Base-by-base conservation (phyloP, 2,113 vertebrate genomes). In the Cacatua alba region DNA sequence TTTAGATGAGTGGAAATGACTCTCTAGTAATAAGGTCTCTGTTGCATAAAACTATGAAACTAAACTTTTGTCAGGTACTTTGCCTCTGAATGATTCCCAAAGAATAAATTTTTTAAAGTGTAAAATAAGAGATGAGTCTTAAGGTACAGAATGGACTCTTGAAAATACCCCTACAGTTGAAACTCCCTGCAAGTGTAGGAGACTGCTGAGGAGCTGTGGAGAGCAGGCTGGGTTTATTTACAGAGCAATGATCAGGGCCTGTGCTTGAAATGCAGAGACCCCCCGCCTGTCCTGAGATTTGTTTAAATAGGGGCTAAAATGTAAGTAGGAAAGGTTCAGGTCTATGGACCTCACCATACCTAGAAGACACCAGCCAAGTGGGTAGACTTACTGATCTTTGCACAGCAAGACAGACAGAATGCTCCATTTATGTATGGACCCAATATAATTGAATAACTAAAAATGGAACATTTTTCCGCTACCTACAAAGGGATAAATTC, bases 401-500 rank as follows among this genome's bases (percentile, higher is more conserved):
- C 15, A 31, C 16, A 37, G 7, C 14, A 64, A 18, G 71, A 49
- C 21, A 70, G 75, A 51, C 35, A 70, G 83, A 91, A 79, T n/a
- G 7, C 62, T 94, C 60, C 6, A 3, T 74, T 92, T 86, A 21
- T 48, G 43, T 33, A 20, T 16, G 43, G 74, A 7, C 20, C 28
- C 2, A 23, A 49, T 18, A 57, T 35, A 75, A 76, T 3, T 26
- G 20, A 89, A 68, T 35, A 86, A 37, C 76, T 91, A 13, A 91
- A 94, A 94, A 76, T 41, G 72, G 77, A 88, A 89, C 0, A 0
- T 76, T 91, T 95, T 95, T 91, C 94, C 70, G 82, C 65, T 89
- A 33, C 94, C 65, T 95, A 62, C 57, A n/a, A 44, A 52, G 9
- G 65, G 70, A 92, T 95, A 76, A 78, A 82, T 86, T 86, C 62